Base-by-base conservation (phyloP, 2,888 invertebrate genomes). In the Amphimallon solstitiale region DNA sequence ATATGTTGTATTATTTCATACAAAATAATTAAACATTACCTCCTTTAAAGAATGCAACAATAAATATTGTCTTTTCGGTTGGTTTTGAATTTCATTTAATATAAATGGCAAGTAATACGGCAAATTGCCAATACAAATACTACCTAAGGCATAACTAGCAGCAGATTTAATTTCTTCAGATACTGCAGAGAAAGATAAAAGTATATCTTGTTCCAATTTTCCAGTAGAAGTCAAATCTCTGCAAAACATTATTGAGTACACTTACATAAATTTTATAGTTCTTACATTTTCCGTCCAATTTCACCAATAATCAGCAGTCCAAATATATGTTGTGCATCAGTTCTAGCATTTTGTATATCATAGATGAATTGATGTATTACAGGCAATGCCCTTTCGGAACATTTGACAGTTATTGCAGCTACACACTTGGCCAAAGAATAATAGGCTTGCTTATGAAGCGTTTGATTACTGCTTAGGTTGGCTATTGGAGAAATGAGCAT, bases 151-250 rank as follows among this genome's bases (percentile, higher is more conserved):
- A 83, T 98, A 97, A 72, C 98, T 97, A 10, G 98, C 98, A 0
- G 98, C 98, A 0, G 95, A 94, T 83, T 98, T 98, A 1, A 99
- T 94, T 82, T 99, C 98, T 82, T 99, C 98, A 0, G 95, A 96
- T 9, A 90, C 89, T 2, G 94, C 93, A 0, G 92, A 89, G 82
- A 99, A 98, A 14, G 97, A 95, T 70, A 90, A 89, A 67, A 98
- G 85, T 56, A 95, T 89, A 9, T 92, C 90, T 77, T 90, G 89
- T 72, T 93, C 91, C 67, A 96, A 80, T 70, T 90, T 87, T 46
- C 87, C 84, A 69, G 94, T 90, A 34, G 89, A 86, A 76, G 92
- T 93, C 67, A 96, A 84, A 82, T 95, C 94, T 75, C 92, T 92
- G 79, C 15, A 63, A 56, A 61, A 38, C 14, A 29, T 5, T 29